phyloP scores from a whole-genome alignment of 2,797 vertebrate species.

The Periparus ater region DNA sequence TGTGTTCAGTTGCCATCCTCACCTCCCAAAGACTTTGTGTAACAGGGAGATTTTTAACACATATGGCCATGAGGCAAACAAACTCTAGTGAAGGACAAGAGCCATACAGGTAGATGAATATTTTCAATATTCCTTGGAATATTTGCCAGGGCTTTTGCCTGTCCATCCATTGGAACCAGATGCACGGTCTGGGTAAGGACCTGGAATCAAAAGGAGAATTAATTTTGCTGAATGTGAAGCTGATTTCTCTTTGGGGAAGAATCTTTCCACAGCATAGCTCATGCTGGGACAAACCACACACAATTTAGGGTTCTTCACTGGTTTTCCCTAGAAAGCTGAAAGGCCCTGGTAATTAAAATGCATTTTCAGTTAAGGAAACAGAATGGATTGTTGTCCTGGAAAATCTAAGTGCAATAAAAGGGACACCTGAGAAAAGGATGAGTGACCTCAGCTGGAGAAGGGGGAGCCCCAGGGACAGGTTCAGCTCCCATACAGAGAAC shows the following conservation, averaged over 20 bases:
- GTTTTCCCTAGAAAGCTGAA: neutral
- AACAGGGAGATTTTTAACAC: neutral
- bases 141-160: neutral
- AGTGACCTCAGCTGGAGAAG: neutral
- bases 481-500: neutral
- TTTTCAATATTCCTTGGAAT: neutral
- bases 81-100: neutral
- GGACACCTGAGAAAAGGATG: neutral
- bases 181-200: neutral
- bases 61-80: accelerated
- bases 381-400: neutral
- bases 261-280: neutral
- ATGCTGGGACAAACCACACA: neutral
- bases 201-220: neutral
- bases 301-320: neutral
- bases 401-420: neutral
- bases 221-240: neutral
- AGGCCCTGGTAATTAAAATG: neutral
- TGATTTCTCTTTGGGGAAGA: neutral
- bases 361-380: neutral
- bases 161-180: neutral
- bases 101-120: neutral
- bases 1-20: neutral
- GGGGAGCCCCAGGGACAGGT: neutral
- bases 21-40: neutral